Percentiles rank a stretch among this genome's conserved stretches.
Evolutionary conservation across 2,888 invertebrate species (phyloP).

Genomic region (Gisinianus flammeolus): DNA sequence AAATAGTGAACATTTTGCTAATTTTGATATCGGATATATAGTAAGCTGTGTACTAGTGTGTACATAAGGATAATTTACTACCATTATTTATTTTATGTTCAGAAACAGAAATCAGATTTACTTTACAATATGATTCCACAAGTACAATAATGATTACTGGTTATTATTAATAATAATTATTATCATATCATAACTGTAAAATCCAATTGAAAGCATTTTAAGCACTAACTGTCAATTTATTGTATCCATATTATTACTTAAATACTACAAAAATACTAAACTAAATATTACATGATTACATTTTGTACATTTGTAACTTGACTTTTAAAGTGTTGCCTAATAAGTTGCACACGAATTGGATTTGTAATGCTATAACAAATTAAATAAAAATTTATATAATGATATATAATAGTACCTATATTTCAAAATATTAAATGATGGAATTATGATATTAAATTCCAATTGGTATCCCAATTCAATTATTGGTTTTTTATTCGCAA

Average conservation of each 20-base stretch:
- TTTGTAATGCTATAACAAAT: too few species aligned
- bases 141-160: background rate
- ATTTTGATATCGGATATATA: background rate
- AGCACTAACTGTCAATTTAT: background rate
- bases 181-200: background rate
- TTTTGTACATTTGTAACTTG: background rate
- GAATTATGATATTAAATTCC: too few species aligned
- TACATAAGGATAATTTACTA: background rate
- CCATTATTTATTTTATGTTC: background rate
- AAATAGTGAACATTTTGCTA: background rate
- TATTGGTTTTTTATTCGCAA: too few species aligned
- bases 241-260: background rate
- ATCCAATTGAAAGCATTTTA: background rate
- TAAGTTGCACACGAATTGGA: too few species aligned
- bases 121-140: background rate
- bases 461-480: too few species aligned
- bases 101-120: background rate
- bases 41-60: background rate
- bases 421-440: too few species aligned
- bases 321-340: too few species aligned
- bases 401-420: too few species aligned
- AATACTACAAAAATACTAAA: background rate
- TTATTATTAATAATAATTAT: background rate
- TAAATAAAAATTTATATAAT: too few species aligned
- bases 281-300: background rate